Conservation (phyloP, 2,888 invertebrate genomes). For the Cryptus viduatorius region DNA sequence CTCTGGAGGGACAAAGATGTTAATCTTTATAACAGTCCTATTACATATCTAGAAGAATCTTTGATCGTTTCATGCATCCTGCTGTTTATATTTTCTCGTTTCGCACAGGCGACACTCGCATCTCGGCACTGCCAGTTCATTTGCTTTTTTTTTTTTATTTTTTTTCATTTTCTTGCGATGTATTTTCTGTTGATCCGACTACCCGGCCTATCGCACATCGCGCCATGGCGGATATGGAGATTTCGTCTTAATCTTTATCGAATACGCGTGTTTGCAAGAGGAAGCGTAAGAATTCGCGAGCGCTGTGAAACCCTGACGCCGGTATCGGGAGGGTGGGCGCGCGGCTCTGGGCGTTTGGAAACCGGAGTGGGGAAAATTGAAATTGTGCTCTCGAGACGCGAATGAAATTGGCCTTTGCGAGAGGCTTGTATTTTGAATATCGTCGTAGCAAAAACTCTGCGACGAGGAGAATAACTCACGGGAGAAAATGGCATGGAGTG, state of each 20-base stretch:
- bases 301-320: background rate
- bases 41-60: background rate
- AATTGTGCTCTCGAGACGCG: conserved; percentile 80
- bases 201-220: conserved; percentile 52
- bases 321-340: conserved; percentile 9
- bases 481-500: conserved; percentile 47
- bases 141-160: background rate
- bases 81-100: background rate
- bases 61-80: conserved; percentile 1
- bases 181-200: conserved; percentile 16
- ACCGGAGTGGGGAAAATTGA: conserved; percentile 77
- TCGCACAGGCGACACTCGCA: background rate
- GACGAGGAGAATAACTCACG: conserved; percentile 52
- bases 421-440: conserved; percentile 86
- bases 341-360: conserved; percentile 77
- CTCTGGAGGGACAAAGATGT: conserved; percentile 2
- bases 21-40: background rate
- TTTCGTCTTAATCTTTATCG: conserved; percentile 87
- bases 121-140: too few species aligned
- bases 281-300: conserved; percentile 85
- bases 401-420: conserved; percentile 86
- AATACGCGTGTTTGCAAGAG: conserved; percentile 85
- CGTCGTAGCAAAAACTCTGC: conserved; percentile 78
- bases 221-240: conserved; percentile 48
- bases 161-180: conserved; percentile 1